phyloP scores from a whole-genome alignment of 2,113 vertebrate genomes.

The Nycticorax nycticorax region DNA sequence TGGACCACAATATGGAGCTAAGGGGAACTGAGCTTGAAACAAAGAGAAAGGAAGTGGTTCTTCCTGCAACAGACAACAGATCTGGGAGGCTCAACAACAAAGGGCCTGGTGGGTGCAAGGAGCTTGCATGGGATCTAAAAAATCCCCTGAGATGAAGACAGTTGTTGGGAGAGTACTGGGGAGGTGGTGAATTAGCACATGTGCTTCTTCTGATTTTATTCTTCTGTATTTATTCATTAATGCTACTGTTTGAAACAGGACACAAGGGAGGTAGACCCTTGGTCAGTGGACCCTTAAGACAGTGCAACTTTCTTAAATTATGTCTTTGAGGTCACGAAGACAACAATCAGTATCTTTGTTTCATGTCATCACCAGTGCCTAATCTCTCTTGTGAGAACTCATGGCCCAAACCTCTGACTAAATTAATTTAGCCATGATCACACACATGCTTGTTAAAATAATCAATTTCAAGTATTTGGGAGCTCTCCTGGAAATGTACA shows the following conservation, averaged over 20 bases:
- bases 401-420: background rate
- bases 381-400: background rate
- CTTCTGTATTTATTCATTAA: background rate
- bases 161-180: background rate
- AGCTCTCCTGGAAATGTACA: background rate
- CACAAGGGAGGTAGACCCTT: background rate
- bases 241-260: background rate
- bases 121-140: rapidly evolving
- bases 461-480: background rate
- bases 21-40: background rate
- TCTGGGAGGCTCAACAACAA: background rate
- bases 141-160: background rate
- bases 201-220: background rate
- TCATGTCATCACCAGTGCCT: background rate
- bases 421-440: background rate
- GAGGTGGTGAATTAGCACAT: background rate
- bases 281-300: background rate
- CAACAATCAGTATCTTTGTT: background rate
- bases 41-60: background rate
- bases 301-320: background rate
- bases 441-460: background rate
- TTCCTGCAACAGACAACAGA: background rate
- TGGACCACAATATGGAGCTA: background rate
- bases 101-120: background rate
- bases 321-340: background rate